Evolutionary conservation across 2,888 invertebrate genomes (phyloP).

Genomic region (Pardosa pseudoannulata): DNA sequence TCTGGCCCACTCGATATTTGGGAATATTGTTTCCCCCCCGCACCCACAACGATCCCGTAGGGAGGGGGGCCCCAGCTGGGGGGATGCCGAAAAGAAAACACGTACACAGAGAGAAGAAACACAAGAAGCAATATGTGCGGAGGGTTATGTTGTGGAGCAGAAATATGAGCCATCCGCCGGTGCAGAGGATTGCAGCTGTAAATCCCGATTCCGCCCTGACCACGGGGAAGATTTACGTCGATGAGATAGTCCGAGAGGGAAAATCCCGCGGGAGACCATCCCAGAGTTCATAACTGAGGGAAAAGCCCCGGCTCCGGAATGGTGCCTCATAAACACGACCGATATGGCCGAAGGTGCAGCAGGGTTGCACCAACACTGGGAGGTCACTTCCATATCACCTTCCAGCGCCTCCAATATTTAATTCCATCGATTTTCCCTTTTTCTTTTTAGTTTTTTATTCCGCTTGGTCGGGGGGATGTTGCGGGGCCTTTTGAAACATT

Average conservation of each 20-base stretch:
- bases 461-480: too few relatives aligned
- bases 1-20: conserved; percentile 10
- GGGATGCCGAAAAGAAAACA: conserved; percentile 26
- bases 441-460: too few relatives aligned
- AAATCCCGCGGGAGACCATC: conserved; percentile 1
- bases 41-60: conserved; percentile 35
- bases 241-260: conserved; percentile 55
- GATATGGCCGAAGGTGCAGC: conserved; percentile 56
- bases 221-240: conserved; percentile 67
- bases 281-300: conserved; percentile 68
- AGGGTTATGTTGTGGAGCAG: conserved; percentile 36
- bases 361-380: conserved; percentile 33
- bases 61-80: conserved; percentile 30
- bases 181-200: conserved; percentile 69
- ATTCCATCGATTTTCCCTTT: too few relatives aligned
- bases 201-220: conserved; percentile 67
- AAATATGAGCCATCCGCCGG: conserved; percentile 65
- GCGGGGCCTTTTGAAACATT: too few relatives aligned
- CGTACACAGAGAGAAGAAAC: conserved; percentile 26
- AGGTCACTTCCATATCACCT: too few relatives aligned
- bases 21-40: conserved; percentile 7
- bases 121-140: conserved; percentile 17
- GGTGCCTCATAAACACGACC: conserved; percentile 71
- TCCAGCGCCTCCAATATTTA: too few relatives aligned
- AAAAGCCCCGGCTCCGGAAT: conserved; percentile 48